Evolutionary conservation across 2,888 invertebrate genomes (phyloP), one percentile per base, ranked within the genome.

Genomic region (Clepsis dumicolana): DNA sequence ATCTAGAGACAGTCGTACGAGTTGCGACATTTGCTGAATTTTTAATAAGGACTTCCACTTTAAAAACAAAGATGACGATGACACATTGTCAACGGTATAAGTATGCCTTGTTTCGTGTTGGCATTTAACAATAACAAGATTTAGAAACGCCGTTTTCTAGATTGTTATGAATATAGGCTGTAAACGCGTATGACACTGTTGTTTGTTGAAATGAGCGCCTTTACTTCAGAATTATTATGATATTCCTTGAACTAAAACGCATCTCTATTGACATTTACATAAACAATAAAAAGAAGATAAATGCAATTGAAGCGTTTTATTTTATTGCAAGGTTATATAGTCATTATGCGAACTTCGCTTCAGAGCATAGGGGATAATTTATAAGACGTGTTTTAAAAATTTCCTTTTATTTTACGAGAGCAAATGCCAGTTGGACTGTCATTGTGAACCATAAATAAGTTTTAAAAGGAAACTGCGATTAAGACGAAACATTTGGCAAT

Each of bases 11-110:
- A 82, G 79, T 86, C 83, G 85, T 80, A 83, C 82, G 77, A 80
- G 81, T 82, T 73, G 82, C 81, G 84, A 86, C 88, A 84, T 75
- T 76, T 73, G 80, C 77, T 85, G 89, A 85, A 89, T 89, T 82
- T 74, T 72, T 80, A 90, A 87, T 84, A 82, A 83, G 78, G 74
- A 80, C 70, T 80, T 78, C 75, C 73, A 71, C 38, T 44, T 56
- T 35, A 64, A 56, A 67, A 64, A 65, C 68, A 67, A 70, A 68
- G 35, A 69, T 56, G 44, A 70, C 65, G 63, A 65, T 61, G 62
- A 52, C 41, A 60, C 54, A 56, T 59, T 59, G 54, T 35, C 48
- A 64, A 32, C 41, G 52, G 54, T 18, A 27, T 32, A 32, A n/a
- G 10, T 35, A 41, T 16, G 41, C 16, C 12, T 41, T 27, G 25